A percentile compares a stretch with the other conserved stretches of the same genome.
phyloP scores from a whole-genome alignment of 2,797 vertebrate species.

The Lepus townsendii region DNA sequence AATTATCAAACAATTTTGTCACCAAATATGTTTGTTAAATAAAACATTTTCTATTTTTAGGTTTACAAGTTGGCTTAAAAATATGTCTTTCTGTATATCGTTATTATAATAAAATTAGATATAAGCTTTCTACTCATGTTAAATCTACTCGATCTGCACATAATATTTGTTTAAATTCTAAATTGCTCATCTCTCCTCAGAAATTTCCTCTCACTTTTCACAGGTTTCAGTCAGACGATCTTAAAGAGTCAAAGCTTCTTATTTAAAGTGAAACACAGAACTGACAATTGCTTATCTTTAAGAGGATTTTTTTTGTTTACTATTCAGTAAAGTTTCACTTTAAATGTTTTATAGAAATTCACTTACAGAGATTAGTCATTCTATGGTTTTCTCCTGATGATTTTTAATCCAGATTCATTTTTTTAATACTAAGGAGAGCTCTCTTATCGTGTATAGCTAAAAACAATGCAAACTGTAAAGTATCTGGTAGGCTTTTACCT shows the following conservation, averaged over 20 bases:
- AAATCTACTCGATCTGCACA: constrained; percentile 36
- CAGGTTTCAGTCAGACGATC: constrained; percentile 5
- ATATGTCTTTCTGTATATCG: constrained; percentile 3
- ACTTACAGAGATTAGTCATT: constrained; percentile 16
- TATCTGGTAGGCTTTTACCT: constrained; percentile 90
- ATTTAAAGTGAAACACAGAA: constrained; percentile 51
- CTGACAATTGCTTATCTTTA: constrained; percentile 35
- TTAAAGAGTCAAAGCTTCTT: neutral
- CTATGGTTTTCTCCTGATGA: constrained; percentile 34
- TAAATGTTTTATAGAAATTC: constrained; percentile 35
- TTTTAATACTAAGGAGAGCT: constrained; percentile 53
- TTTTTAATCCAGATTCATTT: constrained; percentile 51
- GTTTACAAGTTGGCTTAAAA: constrained; percentile 47
- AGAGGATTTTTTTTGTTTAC: neutral
- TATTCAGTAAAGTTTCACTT: constrained; percentile 45
- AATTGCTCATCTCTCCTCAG: constrained; percentile 11
- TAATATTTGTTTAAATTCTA: constrained; percentile 32
- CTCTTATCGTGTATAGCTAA: constrained; percentile 46
- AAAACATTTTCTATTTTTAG: constrained; percentile 38
- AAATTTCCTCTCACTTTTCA: constrained; percentile 16
- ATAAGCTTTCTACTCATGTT: constrained; percentile 21
- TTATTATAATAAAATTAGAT: constrained; percentile 64
- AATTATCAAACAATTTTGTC: constrained; percentile 42
- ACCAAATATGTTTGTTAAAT: constrained; percentile 3
- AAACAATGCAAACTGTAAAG: constrained; percentile 62